A percentile compares a stretch with the other conserved stretches of the same genome.
Conservation (phyloP, 2,113 vertebrate species). For the Poecile atricapillus region DNA sequence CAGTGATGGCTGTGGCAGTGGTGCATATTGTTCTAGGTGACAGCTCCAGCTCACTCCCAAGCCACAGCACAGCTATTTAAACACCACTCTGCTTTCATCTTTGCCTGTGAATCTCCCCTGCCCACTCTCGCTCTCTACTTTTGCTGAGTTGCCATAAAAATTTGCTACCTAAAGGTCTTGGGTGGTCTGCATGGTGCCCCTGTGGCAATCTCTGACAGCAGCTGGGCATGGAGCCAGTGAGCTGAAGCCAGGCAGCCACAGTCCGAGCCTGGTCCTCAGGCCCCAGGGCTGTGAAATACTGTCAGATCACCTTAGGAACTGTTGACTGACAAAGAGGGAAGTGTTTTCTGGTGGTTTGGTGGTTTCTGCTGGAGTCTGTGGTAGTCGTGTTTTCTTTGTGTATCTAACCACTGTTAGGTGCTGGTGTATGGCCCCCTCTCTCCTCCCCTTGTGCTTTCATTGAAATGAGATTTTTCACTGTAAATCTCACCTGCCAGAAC, state of each 20-base stretch:
- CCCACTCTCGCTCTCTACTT: neutral
- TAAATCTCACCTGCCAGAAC: neutral
- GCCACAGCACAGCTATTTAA: neutral
- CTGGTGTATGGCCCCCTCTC: neutral
- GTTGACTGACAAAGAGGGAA: neutral
- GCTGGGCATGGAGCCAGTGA: neutral
- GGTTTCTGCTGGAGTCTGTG: neutral
- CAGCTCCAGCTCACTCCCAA: neutral
- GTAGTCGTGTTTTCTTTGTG: neutral
- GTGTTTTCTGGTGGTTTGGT: neutral
- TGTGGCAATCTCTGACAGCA: accelerated
- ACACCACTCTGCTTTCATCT: neutral
- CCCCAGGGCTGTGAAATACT: neutral
- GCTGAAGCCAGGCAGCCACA: accelerated
- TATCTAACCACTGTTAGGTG: neutral
- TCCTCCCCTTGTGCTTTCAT: neutral
- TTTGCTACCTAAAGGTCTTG: neutral
- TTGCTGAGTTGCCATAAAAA: neutral
- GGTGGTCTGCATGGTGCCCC: accelerated
- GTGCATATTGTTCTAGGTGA: neutral
- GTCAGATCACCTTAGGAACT: neutral
- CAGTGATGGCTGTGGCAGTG: neutral
- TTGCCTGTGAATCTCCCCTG: neutral
- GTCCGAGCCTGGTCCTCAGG: neutral
- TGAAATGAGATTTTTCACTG: neutral